Evolutionary conservation across 2,888 invertebrate genomes (phyloP).

Genomic region (Habrosyne pyritoides): DNA sequence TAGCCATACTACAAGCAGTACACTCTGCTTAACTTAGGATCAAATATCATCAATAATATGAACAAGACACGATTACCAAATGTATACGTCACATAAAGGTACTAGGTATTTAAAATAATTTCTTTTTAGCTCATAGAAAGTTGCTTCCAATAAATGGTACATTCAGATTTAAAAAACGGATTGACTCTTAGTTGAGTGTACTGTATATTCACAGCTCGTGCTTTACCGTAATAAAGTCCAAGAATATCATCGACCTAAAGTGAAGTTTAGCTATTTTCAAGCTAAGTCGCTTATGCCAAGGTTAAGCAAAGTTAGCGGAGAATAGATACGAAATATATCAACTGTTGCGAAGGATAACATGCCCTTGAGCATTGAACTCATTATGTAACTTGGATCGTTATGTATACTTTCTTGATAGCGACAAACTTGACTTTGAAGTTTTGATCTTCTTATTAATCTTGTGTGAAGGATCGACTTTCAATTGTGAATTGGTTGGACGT

Average conservation of each 20-base stretch:
- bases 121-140: background rate
- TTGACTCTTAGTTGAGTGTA: background rate
- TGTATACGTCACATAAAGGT: too few relatives aligned
- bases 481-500: background rate
- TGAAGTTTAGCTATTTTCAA: constrained; percentile 24
- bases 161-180: background rate
- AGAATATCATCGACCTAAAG: constrained; percentile 31
- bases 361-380: constrained; percentile 49
- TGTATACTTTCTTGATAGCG: background rate
- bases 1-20: too few relatives aligned
- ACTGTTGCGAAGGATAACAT: constrained; percentile 19
- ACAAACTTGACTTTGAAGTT: background rate
- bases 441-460: background rate
- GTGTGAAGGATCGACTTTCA: background rate
- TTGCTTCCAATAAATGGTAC: background rate
- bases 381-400: constrained; percentile 28
- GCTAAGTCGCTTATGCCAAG: constrained; percentile 36
- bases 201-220: constrained; percentile 6
- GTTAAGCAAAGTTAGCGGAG: constrained; percentile 30
- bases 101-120: too few relatives aligned
- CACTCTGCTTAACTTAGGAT: too few relatives aligned
- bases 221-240: constrained; percentile 7
- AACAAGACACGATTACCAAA: too few relatives aligned
- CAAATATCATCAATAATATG: too few relatives aligned
- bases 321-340: constrained; percentile 24